A percentile compares a stretch with the other conserved stretches of the same genome.
Conservation (phyloP, 1,140 invertebrate genomes). For the Phthorimaea operculella region DNA sequence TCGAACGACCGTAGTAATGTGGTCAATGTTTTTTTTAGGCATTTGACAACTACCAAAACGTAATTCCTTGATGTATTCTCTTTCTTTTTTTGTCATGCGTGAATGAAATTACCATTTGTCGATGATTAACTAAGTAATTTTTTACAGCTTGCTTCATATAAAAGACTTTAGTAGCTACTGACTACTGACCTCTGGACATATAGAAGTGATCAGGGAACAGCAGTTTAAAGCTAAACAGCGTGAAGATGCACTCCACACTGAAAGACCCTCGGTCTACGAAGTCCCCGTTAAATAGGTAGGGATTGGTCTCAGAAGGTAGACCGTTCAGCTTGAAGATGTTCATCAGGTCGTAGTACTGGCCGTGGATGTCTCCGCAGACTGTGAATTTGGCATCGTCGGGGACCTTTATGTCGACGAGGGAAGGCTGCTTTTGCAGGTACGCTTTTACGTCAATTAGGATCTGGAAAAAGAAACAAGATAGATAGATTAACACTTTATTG, state of each 20-base stretch:
- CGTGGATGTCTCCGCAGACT: constrained; percentile 99
- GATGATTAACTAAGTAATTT: too few relatives aligned
- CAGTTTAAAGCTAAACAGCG: constrained; percentile 96
- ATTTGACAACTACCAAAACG: too few relatives aligned
- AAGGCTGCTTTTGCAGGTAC: constrained; percentile 86
- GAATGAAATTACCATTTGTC: too few relatives aligned
- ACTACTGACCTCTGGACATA: constrained; percentile 93
- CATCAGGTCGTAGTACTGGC: constrained; percentile 98
- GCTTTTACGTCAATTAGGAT: constrained; percentile 92
- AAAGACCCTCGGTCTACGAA: constrained; percentile 99
- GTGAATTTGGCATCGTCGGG: constrained; percentile 94
- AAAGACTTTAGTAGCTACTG: too few relatives aligned
- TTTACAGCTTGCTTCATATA: too few relatives aligned
- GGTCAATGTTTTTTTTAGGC: too few relatives aligned
- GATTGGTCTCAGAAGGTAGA: constrained; percentile 93
- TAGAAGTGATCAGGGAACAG: constrained; percentile 98
- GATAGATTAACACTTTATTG: not conserved
- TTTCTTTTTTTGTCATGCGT: too few relatives aligned
- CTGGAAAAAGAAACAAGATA: constrained; percentile 60
- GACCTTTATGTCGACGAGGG: constrained; percentile 91
- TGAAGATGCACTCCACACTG: constrained; percentile 99
- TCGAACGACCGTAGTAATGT: too few relatives aligned
- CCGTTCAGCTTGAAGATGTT: constrained; percentile 99
- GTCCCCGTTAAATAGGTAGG: constrained; percentile 98
- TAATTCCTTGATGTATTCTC: too few relatives aligned